Base-by-base conservation (phyloP, 2,888 invertebrate species). In the Acleris emargana region DNA sequence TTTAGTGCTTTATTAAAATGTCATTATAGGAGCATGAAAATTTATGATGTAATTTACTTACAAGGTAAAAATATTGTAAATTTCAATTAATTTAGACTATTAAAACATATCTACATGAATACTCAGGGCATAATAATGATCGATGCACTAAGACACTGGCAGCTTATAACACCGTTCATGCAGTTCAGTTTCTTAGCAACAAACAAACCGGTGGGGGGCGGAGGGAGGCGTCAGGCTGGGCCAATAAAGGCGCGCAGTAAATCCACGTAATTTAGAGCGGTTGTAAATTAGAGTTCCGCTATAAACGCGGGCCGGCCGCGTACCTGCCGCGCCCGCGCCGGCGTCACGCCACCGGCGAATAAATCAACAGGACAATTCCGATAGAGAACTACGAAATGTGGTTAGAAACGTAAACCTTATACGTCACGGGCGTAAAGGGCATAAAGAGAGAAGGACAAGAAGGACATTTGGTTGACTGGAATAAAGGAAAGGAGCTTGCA, bases 221-320 rank as follows among this genome's bases (percentile, higher is more conserved):
- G 73, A 79, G 78, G 80, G 72, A 79, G 79, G 71, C 74, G 79
- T 77, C 72, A 67, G 72, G 69, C 67, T 76, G 81, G 83, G 87
- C 91, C 91, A 91, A 92, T 92, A 92, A 92, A 92, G 86, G 82
- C 86, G 81, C 83, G 90, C 89, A 84, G 89, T 91, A 92, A 92
- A 92, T 92, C 91, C 89, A 91, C 88, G 89, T 91, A 88, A 91
- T 92, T 91, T 92, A 91, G 91, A 88, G 91, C 90, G 82, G 86
- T 83, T 78, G 82, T 92, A 92, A 91, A 91, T 91, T 88, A 89
- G 84, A 88, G 91, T 92, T 91, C 90, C 84, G 89, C 89, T 88
- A 87, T 91, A 91, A 90, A 90, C 81, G 83, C 81, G 82, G 77
- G 79, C 82, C 76, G 82, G 80, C 76, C 82, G 80, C 84, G 88